phyloP scores from a whole-genome alignment of 1,140 invertebrate species.

The Megathymus violae region DNA sequence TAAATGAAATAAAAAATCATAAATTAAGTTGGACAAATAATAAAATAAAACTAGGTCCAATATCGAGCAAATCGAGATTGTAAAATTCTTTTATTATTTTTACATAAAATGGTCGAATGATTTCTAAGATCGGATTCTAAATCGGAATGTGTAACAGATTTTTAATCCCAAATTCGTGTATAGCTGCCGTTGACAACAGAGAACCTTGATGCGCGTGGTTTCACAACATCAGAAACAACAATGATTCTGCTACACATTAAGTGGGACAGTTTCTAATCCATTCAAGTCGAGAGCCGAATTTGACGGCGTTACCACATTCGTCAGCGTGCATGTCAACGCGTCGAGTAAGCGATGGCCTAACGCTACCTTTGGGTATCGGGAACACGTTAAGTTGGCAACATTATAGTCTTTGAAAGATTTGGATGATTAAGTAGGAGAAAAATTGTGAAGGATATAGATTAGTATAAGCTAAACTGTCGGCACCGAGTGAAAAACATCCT shows the following conservation, averaged over 20 bases:
- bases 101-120: too few species aligned
- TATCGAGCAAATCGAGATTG: too few species aligned
- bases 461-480: too few species aligned
- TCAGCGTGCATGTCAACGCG: slow-evolving; percentile 19
- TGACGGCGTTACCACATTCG: slow-evolving; percentile 42
- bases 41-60: too few species aligned
- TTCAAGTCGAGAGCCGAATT: slow-evolving; percentile 55
- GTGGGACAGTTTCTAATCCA: slow-evolving; percentile 72
- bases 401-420: too few species aligned
- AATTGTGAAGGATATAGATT: too few species aligned
- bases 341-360: background rate
- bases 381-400: background rate
- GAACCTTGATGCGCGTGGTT: slow-evolving; percentile 40
- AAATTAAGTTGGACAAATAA: too few species aligned
- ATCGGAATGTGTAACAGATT: background rate
- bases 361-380: background rate
- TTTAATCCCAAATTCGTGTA: slow-evolving; percentile 7
- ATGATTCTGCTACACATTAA: slow-evolving; percentile 53
- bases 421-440: too few species aligned
- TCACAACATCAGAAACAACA: slow-evolving; percentile 50
- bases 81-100: too few species aligned
- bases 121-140: too few species aligned
- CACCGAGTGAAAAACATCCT: too few species aligned
- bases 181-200: slow-evolving; percentile 28
- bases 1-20: too few species aligned